Evolutionary conservation across 2,113 vertebrate genomes (phyloP), one percentile per base, ranked within the genome.

Genomic region (Gorsachius goisagi): DNA sequence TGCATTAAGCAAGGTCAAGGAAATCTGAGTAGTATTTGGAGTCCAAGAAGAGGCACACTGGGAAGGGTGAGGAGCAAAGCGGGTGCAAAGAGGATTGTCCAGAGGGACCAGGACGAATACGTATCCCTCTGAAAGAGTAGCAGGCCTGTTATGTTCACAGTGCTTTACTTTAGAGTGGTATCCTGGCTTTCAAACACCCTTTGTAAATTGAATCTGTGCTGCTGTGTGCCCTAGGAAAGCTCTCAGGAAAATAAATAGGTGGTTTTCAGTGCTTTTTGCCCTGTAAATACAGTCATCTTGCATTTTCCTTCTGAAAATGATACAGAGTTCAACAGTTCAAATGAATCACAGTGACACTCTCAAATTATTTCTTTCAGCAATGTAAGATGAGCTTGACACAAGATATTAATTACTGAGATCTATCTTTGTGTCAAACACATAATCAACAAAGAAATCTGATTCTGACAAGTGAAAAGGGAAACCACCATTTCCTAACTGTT

Each of bases 351-450:
- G 69, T 55, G 62, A 56, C 73, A 69, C 7, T 72, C 35, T 87
- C 83, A 66, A 52, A 50, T 82, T 53, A 92, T 78, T 95, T 93
- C 66, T 81, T 92, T 92, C 80, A 89, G 53, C 12, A 26, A 41
- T 64, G 35, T 60, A 88, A 76, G 80, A 91, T 55, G 62, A 92
- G 11, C 39, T 84, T 68, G 76, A 73, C 84, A 89, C 12, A 73
- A 79, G 37, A 58, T 85, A 87, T 62, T 93, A 95, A 97, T 93
- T 95, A 82, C 73, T 26, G 53, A 92, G n/a, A 76, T 79, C 62
- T 89, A 30, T 85, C 62, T 85, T 69, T 41, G 5, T 89, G 80
- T 91, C 80, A 95, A 87, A 78, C 33, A 72, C 3, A 56, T 30
- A 78, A 78, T 93, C 26, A 15, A 67, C 79, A 75, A 44, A 82